Conservation (phyloP, 1,140 invertebrate species). For the Teleopsis dalmanni region DNA sequence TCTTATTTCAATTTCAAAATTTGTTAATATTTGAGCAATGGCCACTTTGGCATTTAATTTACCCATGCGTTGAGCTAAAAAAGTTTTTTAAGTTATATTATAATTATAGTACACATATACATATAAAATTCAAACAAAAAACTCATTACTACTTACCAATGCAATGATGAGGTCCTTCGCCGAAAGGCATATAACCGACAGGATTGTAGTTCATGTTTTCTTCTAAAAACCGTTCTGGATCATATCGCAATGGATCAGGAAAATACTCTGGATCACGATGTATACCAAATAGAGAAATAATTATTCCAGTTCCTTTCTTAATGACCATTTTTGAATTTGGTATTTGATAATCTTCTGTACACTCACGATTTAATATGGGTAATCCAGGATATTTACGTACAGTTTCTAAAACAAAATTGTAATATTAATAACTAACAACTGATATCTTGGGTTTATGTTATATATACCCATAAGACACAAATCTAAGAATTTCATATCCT, state of each 20-base stretch:
- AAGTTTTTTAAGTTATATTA: background rate
- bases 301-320: conserved; percentile 38
- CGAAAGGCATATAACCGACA: conserved; percentile 55
- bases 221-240: conserved; percentile 56
- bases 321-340: conserved; percentile 34
- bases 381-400: conserved; percentile 52
- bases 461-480: conserved; percentile 36
- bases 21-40: conserved; percentile 19
- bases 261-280: conserved; percentile 49
- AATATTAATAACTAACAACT: background rate
- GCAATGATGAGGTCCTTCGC: conserved; percentile 56
- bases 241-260: conserved; percentile 53
- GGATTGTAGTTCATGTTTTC: conserved; percentile 28
- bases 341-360: conserved; percentile 41
- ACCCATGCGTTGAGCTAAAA: conserved; percentile 25
- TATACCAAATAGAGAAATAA: conserved; percentile 35
- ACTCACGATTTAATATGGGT: conserved; percentile 46
- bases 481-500: conserved; percentile 49
- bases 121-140: too few species aligned
- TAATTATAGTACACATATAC: too few species aligned
- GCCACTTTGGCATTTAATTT: conserved; percentile 32
- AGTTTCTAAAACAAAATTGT: conserved; percentile 50
- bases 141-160: conserved; percentile 50
- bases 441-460: background rate
- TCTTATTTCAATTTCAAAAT: conserved; percentile 24